Base-by-base conservation (phyloP, 2,888 invertebrate species). In the Erynnis tages region DNA sequence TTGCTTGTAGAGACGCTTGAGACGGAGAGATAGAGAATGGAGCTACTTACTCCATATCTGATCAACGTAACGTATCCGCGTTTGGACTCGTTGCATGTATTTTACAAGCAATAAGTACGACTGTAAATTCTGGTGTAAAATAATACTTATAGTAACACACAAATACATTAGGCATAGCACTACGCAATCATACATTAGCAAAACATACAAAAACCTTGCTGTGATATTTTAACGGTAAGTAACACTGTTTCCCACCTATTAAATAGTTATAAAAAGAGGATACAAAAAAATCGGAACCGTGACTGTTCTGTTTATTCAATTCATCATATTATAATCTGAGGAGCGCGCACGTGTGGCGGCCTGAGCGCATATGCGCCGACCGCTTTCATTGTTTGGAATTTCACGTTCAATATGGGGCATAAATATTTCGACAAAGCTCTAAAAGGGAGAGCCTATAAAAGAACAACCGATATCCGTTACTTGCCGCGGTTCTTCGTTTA, bases 381-480 rank as follows among this genome's bases (percentile, higher is more conserved):
- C 65, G 76, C 71, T 71, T 74, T 69, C 78, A 80, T 88, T 87
- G 88, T 89, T 88, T 76, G 77, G 73, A 78, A 86, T 84, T 85
- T 85, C 79, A 82, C 79, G 75, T 85, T 76, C 80, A 84, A 85
- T 87, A 79, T 82, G 74, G 80, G 76, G 77, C 82, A 80, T 88
- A 84, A 87, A 89, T 84, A 86, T 87, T 86, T 85, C 85, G 79
- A 87, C 87, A 82, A 84, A 75, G 75, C 77, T 76, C 72, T 75
- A 79, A 79, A 82, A 83, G 80, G 82, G 80, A 79, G 74, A 76
- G 71, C 69, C 64, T 72, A 74, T 76, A 77, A 76, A 78, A 71
- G 71, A 79, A 77, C 73, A 73, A 71, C 69, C 70, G 66, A 74
- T 71, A 76, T 79, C 71, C 73, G 71, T 66, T 71, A 63, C 62